These are phyloP conservation scores for Mirza zaza DNA, from an alignment of 2,113 vertebrate genomes.

Conservation along the genomic window DNA sequence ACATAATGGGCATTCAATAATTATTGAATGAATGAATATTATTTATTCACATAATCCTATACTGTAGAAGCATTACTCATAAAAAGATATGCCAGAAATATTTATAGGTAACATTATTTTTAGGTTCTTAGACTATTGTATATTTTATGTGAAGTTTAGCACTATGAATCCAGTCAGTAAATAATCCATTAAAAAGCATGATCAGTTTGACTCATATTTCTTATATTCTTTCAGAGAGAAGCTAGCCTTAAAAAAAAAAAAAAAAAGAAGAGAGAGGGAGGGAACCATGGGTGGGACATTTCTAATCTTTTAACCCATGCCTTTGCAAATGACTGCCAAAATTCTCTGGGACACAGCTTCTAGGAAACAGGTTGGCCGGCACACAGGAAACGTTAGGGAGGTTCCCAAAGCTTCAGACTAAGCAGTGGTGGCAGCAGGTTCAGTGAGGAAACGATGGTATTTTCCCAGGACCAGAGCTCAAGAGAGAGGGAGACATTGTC, in stretches of 20 bases:
- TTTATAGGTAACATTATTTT: neutral
- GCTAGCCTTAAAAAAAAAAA: neutral
- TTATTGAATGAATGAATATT: neutral
- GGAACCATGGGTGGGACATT: neutral
- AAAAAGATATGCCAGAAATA: neutral
- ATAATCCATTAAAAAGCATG: neutral
- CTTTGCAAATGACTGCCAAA: neutral
- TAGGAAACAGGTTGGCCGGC: neutral
- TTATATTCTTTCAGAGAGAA: conserved; percentile 1
- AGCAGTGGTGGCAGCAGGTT: neutral
- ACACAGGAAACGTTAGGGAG: neutral
- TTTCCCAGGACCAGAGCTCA: neutral
- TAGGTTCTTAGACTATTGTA: neutral
- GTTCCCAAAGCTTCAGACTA: neutral
- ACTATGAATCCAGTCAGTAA: neutral
- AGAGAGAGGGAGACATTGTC: neutral
- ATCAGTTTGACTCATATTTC: neutral
- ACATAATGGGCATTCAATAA: neutral
- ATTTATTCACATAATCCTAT: neutral
- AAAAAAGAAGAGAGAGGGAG: neutral
- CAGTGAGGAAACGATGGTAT: neutral
- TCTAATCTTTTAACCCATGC: neutral
- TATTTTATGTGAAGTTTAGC: neutral
- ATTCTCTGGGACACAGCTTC: neutral
- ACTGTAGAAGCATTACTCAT: neutral